Evolutionary conservation across 2,888 invertebrate species (phyloP).

Genomic region (Zeuzera pyrina): DNA sequence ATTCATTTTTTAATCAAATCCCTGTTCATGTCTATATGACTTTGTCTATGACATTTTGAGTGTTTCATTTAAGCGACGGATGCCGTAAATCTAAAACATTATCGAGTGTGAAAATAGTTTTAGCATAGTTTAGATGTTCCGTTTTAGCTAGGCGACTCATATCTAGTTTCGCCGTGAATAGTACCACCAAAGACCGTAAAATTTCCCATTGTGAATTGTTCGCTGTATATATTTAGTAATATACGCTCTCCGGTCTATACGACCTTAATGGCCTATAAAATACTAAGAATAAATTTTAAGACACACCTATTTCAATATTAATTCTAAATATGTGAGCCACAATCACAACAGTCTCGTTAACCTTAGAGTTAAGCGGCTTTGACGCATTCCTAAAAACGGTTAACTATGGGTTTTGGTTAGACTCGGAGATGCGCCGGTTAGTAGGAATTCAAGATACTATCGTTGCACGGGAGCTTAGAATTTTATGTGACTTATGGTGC

Average conservation of each 20-base stretch:
- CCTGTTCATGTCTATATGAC: too few relatives aligned
- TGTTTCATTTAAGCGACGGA: not conserved
- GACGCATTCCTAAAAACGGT: constrained; percentile 32
- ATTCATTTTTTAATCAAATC: too few relatives aligned
- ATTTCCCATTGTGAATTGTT: constrained; percentile 22
- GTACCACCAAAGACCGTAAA: constrained; percentile 24
- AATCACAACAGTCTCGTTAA: constrained; percentile 52
- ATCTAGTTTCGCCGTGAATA: constrained; percentile 19
- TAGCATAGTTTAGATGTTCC: constrained; percentile 20
- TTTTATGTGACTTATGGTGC: constrained; percentile 64
- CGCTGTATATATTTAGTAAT: constrained; percentile 20
- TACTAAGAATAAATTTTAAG: constrained; percentile 18
- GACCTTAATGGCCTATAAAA: constrained; percentile 17
- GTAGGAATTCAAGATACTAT: constrained; percentile 57
- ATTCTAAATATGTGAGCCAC: constrained; percentile 47
- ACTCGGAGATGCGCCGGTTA: constrained; percentile 17
- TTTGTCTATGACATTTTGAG: too few relatives aligned
- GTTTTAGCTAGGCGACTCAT: constrained; percentile 18
- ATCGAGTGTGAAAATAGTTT: constrained; percentile 21
- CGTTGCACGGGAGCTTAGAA: constrained; percentile 52
- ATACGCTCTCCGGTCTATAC: constrained; percentile 22
- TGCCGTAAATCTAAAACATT: constrained; percentile 16
- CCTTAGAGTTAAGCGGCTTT: constrained; percentile 51
- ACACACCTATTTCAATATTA: constrained; percentile 46
- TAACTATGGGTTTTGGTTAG: constrained; percentile 9